phyloP scores from a whole-genome alignment of 1,140 invertebrate genomes.

The Episyrphus balteatus region DNA sequence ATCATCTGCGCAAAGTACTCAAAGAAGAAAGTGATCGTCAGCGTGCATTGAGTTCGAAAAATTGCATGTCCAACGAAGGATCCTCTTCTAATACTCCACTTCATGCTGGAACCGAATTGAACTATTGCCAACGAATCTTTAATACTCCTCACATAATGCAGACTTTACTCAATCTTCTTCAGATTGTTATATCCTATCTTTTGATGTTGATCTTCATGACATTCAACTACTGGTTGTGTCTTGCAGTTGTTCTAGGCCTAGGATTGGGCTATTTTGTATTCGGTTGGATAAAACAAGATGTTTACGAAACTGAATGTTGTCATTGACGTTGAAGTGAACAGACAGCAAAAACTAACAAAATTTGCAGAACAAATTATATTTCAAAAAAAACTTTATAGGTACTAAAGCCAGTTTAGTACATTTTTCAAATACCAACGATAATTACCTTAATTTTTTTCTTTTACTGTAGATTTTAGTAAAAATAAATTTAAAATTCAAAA shows the following conservation, averaged over 20 bases:
- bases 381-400: too few species aligned
- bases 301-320: constrained; percentile 86
- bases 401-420: too few species aligned
- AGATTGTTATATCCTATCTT: constrained; percentile 81
- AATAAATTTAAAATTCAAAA: too few species aligned
- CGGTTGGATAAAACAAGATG: constrained; percentile 53
- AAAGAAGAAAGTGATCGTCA: constrained; percentile 12
- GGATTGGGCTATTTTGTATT: constrained; percentile 87
- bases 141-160: constrained; percentile 56
- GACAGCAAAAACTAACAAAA: not conserved
- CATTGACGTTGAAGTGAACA: constrained; percentile 43
- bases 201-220: constrained; percentile 98
- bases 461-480: too few species aligned
- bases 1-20: constrained; percentile 13
- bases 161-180: constrained; percentile 76
- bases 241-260: constrained; percentile 77
- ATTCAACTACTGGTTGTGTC: constrained; percentile 88
- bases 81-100: constrained; percentile 14
- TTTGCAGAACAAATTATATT: not conserved
- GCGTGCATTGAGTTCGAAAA: constrained; percentile 12
- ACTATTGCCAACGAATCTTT: constrained; percentile 19
- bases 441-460: too few species aligned
- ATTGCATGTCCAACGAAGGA: constrained; percentile 6
- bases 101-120: constrained; percentile 14
- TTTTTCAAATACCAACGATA: too few species aligned